Evolutionary conservation across 92 coral and sea anemone genomes (phyloP), one percentile per base, ranked within the genome.

Genomic region (Phenganax stokvisi): DNA sequence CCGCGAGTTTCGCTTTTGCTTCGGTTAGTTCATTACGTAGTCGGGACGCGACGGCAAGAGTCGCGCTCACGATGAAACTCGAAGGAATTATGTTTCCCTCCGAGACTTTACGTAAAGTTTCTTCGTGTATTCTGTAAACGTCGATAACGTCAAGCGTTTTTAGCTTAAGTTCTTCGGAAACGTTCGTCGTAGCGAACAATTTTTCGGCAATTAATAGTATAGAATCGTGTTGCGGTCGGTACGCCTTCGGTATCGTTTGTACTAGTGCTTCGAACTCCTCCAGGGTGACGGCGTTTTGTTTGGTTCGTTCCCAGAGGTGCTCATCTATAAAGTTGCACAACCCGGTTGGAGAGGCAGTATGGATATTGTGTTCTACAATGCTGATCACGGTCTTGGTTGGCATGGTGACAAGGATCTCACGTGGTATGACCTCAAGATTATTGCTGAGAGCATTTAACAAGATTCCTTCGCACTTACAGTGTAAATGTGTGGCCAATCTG

Each of bases 11-110:
- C 16, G 74, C 74, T 75, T 65, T 74, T 11, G 73, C 67, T 66
- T 74, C 80, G 51, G 71, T 57, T 9, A 83, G 65, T 55, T 83
- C 86, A 72, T 76, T 65, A 11, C 86, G 86, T 15, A 83, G 75
- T 75, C 86, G 86, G 75, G 75, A 59, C 9, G 80, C 62, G 27
- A 83, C 80, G 65, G 86, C 81, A 8, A 83, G 82, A 29, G 82
- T 59, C 73, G 86, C 59, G 27, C 53, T 75, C 13, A 65, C 63
- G 75, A 83, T 71, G 56, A 72, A 83, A 59, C 17, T 58, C 81
- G 80, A 68, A 10, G 86, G 86, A 52, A 83, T 61, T 9, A 76
- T 65, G 54, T 79, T 79, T 47, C 70, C 52, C 31, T 79, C 83
- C 30, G 83, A 79, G 7, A 69, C 86, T 15, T 9, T 62, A 29